Conservation (phyloP, 2,888 invertebrate genomes). For the Lycaena phlaeas region DNA sequence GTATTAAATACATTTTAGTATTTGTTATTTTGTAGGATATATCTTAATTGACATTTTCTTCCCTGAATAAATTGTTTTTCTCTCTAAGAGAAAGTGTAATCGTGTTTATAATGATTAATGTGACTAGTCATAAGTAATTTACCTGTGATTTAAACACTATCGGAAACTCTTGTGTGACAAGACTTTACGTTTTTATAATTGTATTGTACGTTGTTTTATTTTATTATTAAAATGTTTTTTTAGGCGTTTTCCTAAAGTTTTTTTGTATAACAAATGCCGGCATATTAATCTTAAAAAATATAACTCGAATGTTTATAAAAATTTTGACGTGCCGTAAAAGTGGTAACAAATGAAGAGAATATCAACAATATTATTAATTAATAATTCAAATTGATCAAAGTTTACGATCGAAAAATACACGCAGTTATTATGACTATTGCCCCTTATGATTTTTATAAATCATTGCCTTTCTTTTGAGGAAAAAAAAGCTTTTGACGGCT, state of each 20-base stretch:
- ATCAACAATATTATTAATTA: background rate
- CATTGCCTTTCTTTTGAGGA: too few species aligned
- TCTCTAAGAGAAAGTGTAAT: slow-evolving; percentile 25
- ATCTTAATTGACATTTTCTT: background rate
- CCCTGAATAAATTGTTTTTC: slow-evolving; percentile 18
- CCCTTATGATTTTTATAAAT: too few species aligned
- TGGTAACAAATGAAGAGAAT: background rate
- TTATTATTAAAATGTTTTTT: too few species aligned
- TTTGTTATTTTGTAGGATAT: slow-evolving; percentile 2
- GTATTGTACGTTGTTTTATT: too few species aligned
- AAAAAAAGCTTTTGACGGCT: too few species aligned
- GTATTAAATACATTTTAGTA: background rate
- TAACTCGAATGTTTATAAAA: too few species aligned
- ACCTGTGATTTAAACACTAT: slow-evolving; percentile 64
- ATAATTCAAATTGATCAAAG: background rate
- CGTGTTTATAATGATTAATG: slow-evolving; percentile 28
- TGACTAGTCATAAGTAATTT: slow-evolving; percentile 55
- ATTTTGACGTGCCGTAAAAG: background rate
- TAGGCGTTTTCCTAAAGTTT: too few species aligned
- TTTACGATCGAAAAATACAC: background rate
- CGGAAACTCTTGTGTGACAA: slow-evolving; percentile 61
- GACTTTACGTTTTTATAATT: slow-evolving; percentile 24
- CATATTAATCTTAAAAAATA: too few species aligned
- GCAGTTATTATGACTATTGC: background rate
- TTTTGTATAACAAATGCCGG: too few species aligned